Evolutionary conservation across 2,888 invertebrate species (phyloP).

Genomic region (Drosophila pseudotalamancana): DNA sequence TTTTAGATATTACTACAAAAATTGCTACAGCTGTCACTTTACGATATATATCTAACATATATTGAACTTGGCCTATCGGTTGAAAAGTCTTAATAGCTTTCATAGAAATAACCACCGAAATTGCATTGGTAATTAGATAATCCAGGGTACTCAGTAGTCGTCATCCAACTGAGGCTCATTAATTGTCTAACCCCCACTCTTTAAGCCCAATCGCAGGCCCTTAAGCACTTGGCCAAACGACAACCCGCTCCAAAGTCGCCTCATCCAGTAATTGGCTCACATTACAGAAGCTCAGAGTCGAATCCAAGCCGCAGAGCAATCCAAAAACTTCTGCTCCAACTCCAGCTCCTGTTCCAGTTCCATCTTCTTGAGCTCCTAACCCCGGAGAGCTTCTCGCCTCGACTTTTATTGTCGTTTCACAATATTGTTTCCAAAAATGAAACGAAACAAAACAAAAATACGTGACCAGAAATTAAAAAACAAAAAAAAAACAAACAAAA

Average conservation of each 20-base stretch:
- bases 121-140: background rate
- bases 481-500: slow-evolving; percentile 27
- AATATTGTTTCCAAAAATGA: slow-evolving; percentile 76
- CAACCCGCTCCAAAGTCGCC: slow-evolving; percentile 13
- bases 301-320: slow-evolving; percentile 34
- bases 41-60: too few species aligned
- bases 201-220: background rate
- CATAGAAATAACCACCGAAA: background rate
- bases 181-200: accelerated
- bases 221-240: slow-evolving; percentile 40
- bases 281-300: slow-evolving; percentile 64
- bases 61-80: background rate
- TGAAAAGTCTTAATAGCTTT: background rate
- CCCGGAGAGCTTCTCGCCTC: slow-evolving; percentile 30
- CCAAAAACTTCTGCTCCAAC: too few species aligned
- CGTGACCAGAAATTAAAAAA: slow-evolving; percentile 77
- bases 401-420: slow-evolving; percentile 75
- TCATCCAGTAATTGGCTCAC: slow-evolving; percentile 66
- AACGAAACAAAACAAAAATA: slow-evolving; percentile 77
- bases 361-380: slow-evolving; percentile 10
- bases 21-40: background rate
- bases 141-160: background rate
- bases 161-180: too few species aligned
- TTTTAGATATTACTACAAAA: too few species aligned
- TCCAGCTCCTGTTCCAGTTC: slow-evolving; percentile 2